phyloP scores from a whole-genome alignment of 2,113 vertebrate genomes.

The Heptranchias perlo region DNA sequence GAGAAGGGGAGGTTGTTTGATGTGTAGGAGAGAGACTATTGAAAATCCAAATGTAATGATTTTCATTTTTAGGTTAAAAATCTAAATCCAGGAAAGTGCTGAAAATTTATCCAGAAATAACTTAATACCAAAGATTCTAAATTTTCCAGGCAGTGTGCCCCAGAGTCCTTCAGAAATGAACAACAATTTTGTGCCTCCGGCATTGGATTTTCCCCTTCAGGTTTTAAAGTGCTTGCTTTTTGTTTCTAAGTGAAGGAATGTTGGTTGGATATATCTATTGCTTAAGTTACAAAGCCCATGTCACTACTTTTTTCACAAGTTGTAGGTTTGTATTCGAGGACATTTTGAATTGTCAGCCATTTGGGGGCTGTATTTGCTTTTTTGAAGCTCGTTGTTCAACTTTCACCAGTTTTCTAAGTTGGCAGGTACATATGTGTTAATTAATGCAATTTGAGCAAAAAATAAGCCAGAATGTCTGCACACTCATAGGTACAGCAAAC shows the following conservation, averaged over 20 bases:
- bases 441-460: background rate
- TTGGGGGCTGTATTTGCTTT: background rate
- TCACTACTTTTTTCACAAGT: background rate
- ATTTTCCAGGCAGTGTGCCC: background rate
- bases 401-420: background rate
- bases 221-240: background rate
- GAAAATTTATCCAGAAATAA: background rate
- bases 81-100: too few species aligned
- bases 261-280: background rate
- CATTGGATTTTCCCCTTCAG: background rate
- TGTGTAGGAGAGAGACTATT: too few species aligned
- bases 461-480: background rate
- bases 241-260: background rate
- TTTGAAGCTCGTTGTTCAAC: background rate
- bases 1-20: too few species aligned
- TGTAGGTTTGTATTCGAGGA: background rate
- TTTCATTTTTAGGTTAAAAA: background rate
- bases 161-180: background rate
- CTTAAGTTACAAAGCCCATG: background rate
- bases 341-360: background rate
- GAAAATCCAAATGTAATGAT: too few species aligned
- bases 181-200: background rate
- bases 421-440: background rate
- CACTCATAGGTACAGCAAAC: background rate
- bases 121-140: background rate